Evolutionary conservation across 2,888 invertebrate genomes (phyloP).

Genomic region (Zootermopsis nevadensis): DNA sequence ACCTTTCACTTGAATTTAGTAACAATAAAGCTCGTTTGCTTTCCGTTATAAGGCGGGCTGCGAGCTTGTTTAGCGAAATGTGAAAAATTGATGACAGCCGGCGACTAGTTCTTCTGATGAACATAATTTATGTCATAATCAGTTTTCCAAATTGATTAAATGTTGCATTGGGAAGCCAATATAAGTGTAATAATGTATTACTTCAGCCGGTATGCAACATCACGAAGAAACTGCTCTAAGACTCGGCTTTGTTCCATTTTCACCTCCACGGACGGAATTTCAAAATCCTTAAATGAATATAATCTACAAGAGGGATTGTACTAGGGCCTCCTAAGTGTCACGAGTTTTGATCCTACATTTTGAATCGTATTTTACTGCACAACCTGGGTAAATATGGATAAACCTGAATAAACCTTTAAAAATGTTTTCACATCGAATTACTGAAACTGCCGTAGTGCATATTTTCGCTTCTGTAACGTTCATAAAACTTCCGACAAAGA

Average conservation of each 20-base stretch:
- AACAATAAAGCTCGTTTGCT: constrained; percentile 27
- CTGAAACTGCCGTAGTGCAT: too few relatives aligned
- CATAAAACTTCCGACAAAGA: too few relatives aligned
- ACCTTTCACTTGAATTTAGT: background rate
- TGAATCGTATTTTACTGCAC: too few relatives aligned
- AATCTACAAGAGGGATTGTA: too few relatives aligned
- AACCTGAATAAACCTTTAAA: too few relatives aligned
- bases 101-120: constrained; percentile 43
- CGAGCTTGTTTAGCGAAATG: background rate
- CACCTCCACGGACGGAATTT: background rate
- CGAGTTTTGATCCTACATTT: background rate
- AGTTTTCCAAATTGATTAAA: constrained; percentile 13
- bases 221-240: background rate
- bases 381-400: too few relatives aligned
- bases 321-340: background rate
- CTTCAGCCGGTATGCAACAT: background rate
- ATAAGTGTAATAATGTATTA: background rate
- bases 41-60: background rate
- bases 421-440: too few relatives aligned
- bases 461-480: too few relatives aligned
- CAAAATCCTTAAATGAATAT: background rate
- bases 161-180: background rate
- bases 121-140: constrained; percentile 43
- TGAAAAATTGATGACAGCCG: constrained; percentile 23
- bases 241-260: background rate